These are phyloP conservation scores for Paradoxurus hermaphroditus DNA, from an alignment of 2,113 vertebrate species.

Conservation along the genomic window DNA sequence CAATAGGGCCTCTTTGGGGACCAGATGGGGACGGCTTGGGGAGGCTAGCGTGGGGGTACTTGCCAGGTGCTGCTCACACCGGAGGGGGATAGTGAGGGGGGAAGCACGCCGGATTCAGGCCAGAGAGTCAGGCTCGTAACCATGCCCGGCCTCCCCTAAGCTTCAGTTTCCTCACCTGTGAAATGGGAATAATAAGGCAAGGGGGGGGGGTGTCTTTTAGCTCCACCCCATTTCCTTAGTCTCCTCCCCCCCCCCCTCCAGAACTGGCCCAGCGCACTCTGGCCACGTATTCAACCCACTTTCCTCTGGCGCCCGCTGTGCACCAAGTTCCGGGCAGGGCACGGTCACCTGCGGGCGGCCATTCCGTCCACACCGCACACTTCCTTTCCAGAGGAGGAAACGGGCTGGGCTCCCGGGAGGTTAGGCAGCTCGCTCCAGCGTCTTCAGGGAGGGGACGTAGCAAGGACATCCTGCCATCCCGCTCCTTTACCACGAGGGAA, in stretches of 20 bases:
- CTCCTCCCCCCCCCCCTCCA: too few species aligned
- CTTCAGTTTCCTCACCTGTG: too few species aligned
- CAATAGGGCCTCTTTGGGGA: background rate
- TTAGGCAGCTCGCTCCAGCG: too few species aligned
- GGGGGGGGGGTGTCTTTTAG: background rate
- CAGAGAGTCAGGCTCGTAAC: background rate
- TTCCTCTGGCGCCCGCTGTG: rapidly evolving
- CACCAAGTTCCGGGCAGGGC: background rate
- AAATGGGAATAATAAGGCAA: background rate
- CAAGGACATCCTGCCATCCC: rapidly evolving
- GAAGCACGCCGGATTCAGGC: too few species aligned
- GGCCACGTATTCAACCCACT: background rate
- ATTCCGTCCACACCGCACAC: too few species aligned
- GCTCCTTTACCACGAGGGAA: background rate
- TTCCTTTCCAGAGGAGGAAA: background rate
- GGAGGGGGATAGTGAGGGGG: background rate
- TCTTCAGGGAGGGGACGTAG: background rate
- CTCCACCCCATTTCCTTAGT: too few species aligned
- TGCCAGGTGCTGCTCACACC: background rate
- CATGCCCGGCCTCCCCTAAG: background rate
- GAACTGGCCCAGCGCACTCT: rapidly evolving
- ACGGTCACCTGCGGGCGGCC: background rate
- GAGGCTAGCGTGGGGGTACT: background rate
- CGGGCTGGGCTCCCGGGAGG: background rate
- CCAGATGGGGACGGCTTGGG: background rate